phyloP scores from a whole-genome alignment of 2,888 invertebrate species.

The Athalia circularis region DNA sequence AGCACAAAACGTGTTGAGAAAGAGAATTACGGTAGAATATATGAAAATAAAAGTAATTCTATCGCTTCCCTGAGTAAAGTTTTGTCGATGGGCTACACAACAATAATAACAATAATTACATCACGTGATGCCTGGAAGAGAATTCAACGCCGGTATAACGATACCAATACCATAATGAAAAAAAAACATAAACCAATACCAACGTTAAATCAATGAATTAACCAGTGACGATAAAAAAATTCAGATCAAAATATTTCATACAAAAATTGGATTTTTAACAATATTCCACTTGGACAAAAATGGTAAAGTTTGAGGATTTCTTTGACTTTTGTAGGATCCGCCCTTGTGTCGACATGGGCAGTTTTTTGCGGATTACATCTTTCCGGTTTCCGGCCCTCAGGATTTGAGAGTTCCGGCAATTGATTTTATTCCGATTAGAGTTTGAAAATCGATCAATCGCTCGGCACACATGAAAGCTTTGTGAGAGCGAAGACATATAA shows the following conservation, averaged over 20 bases:
- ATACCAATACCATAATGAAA: background rate
- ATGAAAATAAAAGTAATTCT: background rate
- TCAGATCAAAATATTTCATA: too few species aligned
- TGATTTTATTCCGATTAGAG: too few species aligned
- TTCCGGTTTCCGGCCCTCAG: too few species aligned
- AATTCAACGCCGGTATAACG: background rate
- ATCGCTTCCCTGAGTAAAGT: background rate
- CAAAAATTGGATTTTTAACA: too few species aligned
- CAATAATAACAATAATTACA: conserved; percentile 11
- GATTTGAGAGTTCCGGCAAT: too few species aligned
- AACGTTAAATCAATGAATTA: too few species aligned
- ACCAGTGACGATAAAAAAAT: background rate
- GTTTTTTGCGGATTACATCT: too few species aligned
- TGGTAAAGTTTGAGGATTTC: too few species aligned
- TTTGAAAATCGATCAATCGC: background rate
- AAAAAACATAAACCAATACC: conserved; percentile 58
- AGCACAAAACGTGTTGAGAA: background rate
- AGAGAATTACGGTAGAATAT: conserved; percentile 1
- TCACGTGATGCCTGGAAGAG: background rate
- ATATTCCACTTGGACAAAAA: too few species aligned
- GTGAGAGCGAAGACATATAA: background rate
- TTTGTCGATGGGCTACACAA: background rate
- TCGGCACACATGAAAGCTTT: background rate
- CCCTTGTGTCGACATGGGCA: too few species aligned
- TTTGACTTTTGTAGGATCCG: too few species aligned